These are phyloP conservation scores for Pteria penguin DNA, from an alignment of 2,888 invertebrate genomes.

Conservation along the genomic window DNA sequence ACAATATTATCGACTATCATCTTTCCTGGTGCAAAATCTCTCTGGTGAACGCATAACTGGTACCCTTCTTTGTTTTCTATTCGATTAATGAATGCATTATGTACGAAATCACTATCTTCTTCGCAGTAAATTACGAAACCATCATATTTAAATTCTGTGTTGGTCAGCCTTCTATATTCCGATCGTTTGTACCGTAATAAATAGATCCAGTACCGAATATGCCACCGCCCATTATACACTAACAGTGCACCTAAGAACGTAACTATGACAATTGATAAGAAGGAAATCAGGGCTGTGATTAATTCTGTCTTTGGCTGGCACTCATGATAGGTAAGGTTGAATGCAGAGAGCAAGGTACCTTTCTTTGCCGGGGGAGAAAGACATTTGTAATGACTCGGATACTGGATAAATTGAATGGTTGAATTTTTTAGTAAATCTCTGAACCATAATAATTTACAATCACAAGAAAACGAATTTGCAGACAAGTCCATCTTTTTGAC, in stretches of 20 bases:
- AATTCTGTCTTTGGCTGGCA: background rate
- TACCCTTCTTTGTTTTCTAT: conserved; percentile 83
- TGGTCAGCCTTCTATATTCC: conserved; percentile 43
- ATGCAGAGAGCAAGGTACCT: background rate
- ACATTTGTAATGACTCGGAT: conserved; percentile 6
- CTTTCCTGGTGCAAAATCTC: no score
- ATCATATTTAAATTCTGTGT: conserved; percentile 82
- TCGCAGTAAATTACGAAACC: conserved; percentile 87
- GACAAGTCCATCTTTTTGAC: conserved; percentile 81
- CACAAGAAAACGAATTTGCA: conserved; percentile 84
- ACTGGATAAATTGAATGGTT: background rate
- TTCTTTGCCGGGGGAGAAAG: conserved; percentile 1
- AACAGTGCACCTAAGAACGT: conserved; percentile 6
- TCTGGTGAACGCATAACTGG: no score
- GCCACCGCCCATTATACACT: conserved; percentile 82
- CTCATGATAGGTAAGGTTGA: background rate
- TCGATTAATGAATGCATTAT: conserved; percentile 84
- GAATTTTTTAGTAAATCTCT: conserved; percentile 35
- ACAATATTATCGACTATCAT: no score
- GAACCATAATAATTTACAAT: conserved; percentile 80
- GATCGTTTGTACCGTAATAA: conserved; percentile 51
- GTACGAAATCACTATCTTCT: conserved; percentile 85
- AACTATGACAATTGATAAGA: background rate
- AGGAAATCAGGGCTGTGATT: background rate
- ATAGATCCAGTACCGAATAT: conserved; percentile 82